phyloP scores from a whole-genome alignment of 2,888 invertebrate species.

The Daptonema setosum region DNA sequence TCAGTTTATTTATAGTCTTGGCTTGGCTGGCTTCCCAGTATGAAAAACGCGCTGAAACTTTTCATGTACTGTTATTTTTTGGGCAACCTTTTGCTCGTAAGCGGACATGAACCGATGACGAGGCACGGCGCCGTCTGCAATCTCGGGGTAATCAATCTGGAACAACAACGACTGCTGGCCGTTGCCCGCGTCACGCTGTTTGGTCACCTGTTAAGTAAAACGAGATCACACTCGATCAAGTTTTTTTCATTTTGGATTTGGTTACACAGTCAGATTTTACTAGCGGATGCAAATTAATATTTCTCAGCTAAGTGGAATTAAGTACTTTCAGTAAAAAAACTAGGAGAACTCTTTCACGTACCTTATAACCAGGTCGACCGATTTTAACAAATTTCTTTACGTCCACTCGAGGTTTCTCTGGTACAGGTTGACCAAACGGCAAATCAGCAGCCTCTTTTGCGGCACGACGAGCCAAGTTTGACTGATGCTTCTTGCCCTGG shows the following conservation, averaged over 20 bases:
- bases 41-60: too few species aligned
- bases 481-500: constrained; percentile 95
- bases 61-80: too few species aligned
- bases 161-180: constrained; percentile 90
- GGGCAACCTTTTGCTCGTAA: constrained; percentile 95
- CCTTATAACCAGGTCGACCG: constrained; percentile 77
- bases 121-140: constrained; percentile 35
- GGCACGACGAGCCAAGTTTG: constrained; percentile 83
- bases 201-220: constrained; percentile 46
- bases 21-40: too few species aligned
- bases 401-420: constrained; percentile 54
- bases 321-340: too few species aligned
- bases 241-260: too few species aligned
- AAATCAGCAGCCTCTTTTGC: constrained; percentile 80
- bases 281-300: too few species aligned
- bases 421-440: constrained; percentile 42
- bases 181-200: constrained; percentile 79
- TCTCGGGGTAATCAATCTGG: constrained; percentile 45
- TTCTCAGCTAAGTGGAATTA: too few species aligned
- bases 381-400: constrained; percentile 98
- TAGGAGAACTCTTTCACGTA: too few species aligned
- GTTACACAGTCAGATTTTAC: too few species aligned
- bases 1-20: too few species aligned
- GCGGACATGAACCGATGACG: constrained; percentile 97
- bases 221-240: background rate